Base-by-base conservation (phyloP, 1,140 invertebrate species). In the Aleiodes sp. region DNA sequence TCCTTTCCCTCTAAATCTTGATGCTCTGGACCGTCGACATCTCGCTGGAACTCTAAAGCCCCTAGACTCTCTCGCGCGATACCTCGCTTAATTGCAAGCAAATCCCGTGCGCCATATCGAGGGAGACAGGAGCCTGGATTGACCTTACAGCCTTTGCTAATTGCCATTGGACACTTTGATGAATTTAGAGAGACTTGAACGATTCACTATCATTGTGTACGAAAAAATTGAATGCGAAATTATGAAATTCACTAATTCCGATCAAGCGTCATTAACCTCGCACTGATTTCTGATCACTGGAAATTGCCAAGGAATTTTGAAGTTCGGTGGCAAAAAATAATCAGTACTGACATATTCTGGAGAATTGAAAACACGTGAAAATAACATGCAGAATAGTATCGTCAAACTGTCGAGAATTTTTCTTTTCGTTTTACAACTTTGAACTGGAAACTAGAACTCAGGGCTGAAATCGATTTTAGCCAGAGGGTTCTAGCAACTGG, bases 21-120 rank as follows among this genome's bases (percentile, higher is more conserved):
- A 59, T n/a, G 56, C 2, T 12, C 26, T 6, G 21, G 21, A 1
- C 46, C 24, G 26, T 29, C 56, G 56, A 59, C 56, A 31, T 59
- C 26, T 26, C 12, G 10, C 46, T 14, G 28, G n/a, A 59, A 59
- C 56, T 29, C 24, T 59, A 59, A 59, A 59, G n/a, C 56, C 28
- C 29, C 12, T 33, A n/a, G n/a, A 59, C 10, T 29, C 24, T n/a
- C n/a, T 26, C 0, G 28, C 10, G 24, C 26, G 24, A 14, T 59
- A 12, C 56, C n/a, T 59, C 14, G 2, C 56, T 59, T 59, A 59
- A 59, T 59, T 59, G 56, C 56, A 14, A 29, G 28, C 16, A 59
- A 59, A 59, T 59, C 28, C 56, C 28, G 19, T 24, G 4, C 21
- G 56, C 28, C 26, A 31, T 59, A 59, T 59, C 28, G 26, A 31